phyloP scores from a whole-genome alignment of 2,888 invertebrate genomes.

The Horisme vitalbata region DNA sequence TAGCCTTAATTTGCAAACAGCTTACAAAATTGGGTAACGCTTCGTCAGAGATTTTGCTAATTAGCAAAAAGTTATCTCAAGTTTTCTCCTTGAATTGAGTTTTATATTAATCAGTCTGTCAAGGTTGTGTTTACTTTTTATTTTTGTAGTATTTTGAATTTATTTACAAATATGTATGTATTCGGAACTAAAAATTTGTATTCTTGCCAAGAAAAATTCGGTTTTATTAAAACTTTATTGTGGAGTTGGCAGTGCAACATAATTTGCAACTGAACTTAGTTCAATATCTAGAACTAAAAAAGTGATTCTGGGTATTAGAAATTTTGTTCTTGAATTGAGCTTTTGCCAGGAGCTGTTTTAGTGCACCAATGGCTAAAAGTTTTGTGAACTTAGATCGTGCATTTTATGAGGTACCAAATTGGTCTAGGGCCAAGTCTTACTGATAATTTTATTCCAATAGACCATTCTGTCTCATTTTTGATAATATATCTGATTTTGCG shows the following conservation, averaged over 20 bases:
- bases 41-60: background rate
- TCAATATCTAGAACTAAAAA: conserved; percentile 13
- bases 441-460: too few species aligned
- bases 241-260: conserved; percentile 13
- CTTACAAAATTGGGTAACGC: background rate
- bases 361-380: conserved; percentile 1
- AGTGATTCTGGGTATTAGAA: conserved; percentile 2
- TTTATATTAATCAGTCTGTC: background rate
- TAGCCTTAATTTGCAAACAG: too few species aligned
- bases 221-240: conserved; percentile 7
- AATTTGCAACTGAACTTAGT: conserved; percentile 13
- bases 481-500: too few species aligned
- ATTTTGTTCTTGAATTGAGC: conserved; percentile 13
- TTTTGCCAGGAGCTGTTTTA: conserved; percentile 9
- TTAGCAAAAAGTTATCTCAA: background rate
- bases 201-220: conserved; percentile 21
- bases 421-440: conserved; percentile 11
- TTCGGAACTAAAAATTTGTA: conserved; percentile 7
- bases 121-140: background rate
- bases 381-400: conserved; percentile 11
- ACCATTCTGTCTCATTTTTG: too few species aligned
- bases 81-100: background rate
- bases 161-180: background rate
- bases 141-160: conserved; percentile 1
- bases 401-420: conserved; percentile 10